A percentile compares a stretch with the other conserved stretches of the same genome.
phyloP scores from a whole-genome alignment of 2,113 vertebrate species.

The Rhinopomastus cyanomelas region DNA sequence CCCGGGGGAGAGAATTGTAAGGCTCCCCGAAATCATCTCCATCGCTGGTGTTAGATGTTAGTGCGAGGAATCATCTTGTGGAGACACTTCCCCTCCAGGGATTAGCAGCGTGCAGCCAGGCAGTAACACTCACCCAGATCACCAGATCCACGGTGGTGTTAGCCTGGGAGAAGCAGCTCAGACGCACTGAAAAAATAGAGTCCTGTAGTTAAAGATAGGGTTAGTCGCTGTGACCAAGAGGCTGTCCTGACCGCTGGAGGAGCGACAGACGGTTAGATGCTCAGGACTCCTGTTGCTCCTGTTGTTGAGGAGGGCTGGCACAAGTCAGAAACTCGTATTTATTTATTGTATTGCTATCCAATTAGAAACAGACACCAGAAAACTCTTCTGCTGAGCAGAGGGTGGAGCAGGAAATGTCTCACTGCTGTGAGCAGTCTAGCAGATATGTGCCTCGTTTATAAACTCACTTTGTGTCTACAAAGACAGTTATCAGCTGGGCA shows the following conservation, averaged over 20 bases:
- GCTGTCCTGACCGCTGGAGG: not conserved
- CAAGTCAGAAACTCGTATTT: not conserved
- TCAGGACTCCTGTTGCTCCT: not conserved
- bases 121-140: not conserved
- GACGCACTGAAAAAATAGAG: not conserved
- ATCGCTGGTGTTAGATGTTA: not conserved
- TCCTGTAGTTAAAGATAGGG: not conserved
- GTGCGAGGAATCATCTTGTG: not conserved
- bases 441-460: not conserved
- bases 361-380: not conserved
- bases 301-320: not conserved
- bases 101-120: not conserved
- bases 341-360: not conserved
- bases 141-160: not conserved
- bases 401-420: constrained; percentile 19
- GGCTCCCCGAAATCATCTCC: constrained; percentile 23
- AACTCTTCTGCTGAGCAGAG: not conserved
- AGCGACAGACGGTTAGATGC: not conserved
- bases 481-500: not conserved
- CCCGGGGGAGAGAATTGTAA: constrained; percentile 48
- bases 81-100: not conserved
- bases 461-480: not conserved
- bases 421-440: not conserved
- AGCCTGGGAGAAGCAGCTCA: not conserved
- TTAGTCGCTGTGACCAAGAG: not conserved